Evolutionary conservation across 2,797 vertebrate genomes (phyloP), one percentile per base, ranked within the genome.

Genomic region (Bufotes viridis): DNA sequence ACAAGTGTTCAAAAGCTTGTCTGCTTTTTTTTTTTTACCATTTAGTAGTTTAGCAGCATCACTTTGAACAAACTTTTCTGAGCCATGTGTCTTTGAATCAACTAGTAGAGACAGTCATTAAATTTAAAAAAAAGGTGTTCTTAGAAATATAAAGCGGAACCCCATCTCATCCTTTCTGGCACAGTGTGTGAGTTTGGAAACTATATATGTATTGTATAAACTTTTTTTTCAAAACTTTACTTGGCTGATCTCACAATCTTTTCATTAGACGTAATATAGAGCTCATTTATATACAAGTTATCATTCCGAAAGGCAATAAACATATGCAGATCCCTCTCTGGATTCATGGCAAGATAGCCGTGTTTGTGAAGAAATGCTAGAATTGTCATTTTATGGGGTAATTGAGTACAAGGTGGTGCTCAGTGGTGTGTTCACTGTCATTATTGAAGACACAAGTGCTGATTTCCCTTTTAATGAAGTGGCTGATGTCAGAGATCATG

Each of bases 331-430:
- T 9, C 10, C 57, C 18, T 1, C 26, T 18, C 55, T 24, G 17
- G 60, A 60, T 57, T 24, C 57, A 78, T 26, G 53, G 5, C 53
- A 57, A 26, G 24, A 53, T 57, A 26, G 74, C 49, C 55, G 17
- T 49, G 42, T 78, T 78, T 78, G 53, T 78, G 51, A 78, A 55
- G 15, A 57, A 14, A 14, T 15, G 53, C 20, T 58, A 18, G 60
- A 20, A 29, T 79, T 26, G 24, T 78, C 53, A 78, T 78, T 78
- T 57, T 78, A 57, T 15, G 76, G 57, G n/a, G 12, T 60, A 79
- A 79, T 79, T 79, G 78, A 79, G 78, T 24, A 29, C 34, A 80
- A 80, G 78, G 57, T 61, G 57, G 9, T 61, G 57, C 29, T 61
- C 42, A 22, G 15, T 17, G 57, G 57, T 9, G 29, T 80, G 57